Conservation (phyloP, 2,113 vertebrate genomes). For the Drymodes brunneopygia region DNA sequence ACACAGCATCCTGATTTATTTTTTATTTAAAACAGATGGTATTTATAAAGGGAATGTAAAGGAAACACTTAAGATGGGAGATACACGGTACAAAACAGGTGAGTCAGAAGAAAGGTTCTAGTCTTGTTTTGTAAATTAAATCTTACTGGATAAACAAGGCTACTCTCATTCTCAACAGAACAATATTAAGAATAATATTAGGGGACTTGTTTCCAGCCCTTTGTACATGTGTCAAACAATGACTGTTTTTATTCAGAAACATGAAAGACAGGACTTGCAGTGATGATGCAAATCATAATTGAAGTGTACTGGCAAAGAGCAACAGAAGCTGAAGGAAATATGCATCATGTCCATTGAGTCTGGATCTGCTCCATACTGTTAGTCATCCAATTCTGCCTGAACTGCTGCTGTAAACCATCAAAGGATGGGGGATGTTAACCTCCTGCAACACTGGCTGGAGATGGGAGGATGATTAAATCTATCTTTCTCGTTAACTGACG, state of each 20-base stretch:
- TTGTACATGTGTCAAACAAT: neutral
- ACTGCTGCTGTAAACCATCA: neutral
- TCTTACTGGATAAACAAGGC: neutral
- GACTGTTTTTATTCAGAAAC: neutral
- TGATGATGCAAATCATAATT: neutral
- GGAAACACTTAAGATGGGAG: neutral
- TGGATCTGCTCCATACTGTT: neutral
- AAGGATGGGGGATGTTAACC: neutral
- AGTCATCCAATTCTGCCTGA: neutral
- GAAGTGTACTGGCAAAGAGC: neutral
- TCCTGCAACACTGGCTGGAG: neutral
- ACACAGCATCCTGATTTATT: neutral
- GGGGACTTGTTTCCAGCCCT: neutral
- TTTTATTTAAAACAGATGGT: conserved; percentile 34
- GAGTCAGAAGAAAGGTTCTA: conserved; percentile 4
- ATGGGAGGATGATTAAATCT: neutral
- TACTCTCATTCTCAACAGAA: neutral
- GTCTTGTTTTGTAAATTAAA: conserved; percentile 13
- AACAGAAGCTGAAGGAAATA: neutral
- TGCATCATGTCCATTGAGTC: neutral
- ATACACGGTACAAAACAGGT: neutral
- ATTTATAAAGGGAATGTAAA: neutral
- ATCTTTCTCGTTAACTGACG: neutral
- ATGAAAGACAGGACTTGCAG: neutral
- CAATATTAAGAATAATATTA: neutral